These are phyloP conservation scores for Malurus leucopterus DNA, from an alignment of 2,797 vertebrate genomes.

Conservation along the genomic window DNA sequence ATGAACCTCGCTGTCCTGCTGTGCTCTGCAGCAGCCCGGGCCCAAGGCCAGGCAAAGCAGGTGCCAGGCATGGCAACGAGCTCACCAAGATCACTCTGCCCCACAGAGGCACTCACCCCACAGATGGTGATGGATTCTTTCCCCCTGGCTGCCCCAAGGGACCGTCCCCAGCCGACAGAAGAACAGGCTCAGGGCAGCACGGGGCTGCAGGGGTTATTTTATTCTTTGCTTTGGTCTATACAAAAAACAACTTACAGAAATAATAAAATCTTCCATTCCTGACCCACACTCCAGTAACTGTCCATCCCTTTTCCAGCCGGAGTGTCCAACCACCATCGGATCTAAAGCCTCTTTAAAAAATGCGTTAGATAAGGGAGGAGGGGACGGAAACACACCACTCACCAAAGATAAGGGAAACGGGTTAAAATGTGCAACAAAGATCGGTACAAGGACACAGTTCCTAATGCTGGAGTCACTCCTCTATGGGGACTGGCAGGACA, in stretches of 20 bases:
- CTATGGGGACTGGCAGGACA: constrained; percentile 26
- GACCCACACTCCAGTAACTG: constrained; percentile 42
- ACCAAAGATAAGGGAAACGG: constrained; percentile 62
- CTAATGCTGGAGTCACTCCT: constrained; percentile 55
- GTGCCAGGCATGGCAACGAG: background rate
- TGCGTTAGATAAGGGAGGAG: constrained; percentile 25
- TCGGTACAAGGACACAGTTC: constrained; percentile 63
- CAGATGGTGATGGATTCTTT: fast-evolving
- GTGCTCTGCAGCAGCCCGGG: background rate
- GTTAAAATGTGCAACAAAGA: constrained; percentile 67
- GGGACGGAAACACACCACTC: constrained; percentile 66
- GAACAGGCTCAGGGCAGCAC: constrained; percentile 9
- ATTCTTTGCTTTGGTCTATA: constrained; percentile 81
- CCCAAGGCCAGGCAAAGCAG: background rate
- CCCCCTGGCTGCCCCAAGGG: background rate
- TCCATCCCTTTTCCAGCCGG: constrained; percentile 38
- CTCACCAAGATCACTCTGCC: background rate
- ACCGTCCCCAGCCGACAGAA: background rate
- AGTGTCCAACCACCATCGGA: constrained; percentile 19
- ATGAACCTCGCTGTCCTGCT: fast-evolving
- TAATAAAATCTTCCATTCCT: constrained; percentile 69
- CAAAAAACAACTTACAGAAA: constrained; percentile 77
- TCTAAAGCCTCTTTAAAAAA: constrained; percentile 52
- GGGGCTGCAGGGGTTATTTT: constrained; percentile 66
- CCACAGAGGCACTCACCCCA: fast-evolving